These are phyloP conservation scores for Zaprionus kolodkinae DNA, from an alignment of 1,140 invertebrate genomes.

Conservation along the genomic window DNA sequence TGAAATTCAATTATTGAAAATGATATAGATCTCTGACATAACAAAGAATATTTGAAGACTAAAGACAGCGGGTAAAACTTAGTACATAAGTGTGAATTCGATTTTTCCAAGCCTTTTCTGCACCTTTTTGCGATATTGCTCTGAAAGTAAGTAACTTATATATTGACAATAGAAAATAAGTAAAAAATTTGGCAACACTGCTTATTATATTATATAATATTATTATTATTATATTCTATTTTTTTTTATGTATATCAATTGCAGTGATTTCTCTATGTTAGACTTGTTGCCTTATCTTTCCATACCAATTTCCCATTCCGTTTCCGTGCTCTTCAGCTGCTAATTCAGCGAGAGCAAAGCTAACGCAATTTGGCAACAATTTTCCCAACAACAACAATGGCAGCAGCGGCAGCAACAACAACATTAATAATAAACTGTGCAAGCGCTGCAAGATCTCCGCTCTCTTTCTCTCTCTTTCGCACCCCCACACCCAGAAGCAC, in stretches of 20 bases:
- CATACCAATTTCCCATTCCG: conserved; percentile 19
- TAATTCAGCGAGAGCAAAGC: conserved; percentile 52
- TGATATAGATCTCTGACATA: too few relatives aligned
- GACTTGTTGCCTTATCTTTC: neutral
- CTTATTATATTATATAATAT: too few relatives aligned
- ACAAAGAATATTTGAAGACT: too few relatives aligned
- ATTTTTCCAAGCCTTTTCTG: too few relatives aligned
- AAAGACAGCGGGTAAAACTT: too few relatives aligned
- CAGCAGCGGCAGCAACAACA: conserved; percentile 52
- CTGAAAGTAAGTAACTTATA: too few relatives aligned
- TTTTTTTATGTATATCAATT: too few relatives aligned
- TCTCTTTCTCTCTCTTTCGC: neutral
- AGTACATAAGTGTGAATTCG: too few relatives aligned
- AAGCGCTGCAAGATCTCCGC: conserved; percentile 7
- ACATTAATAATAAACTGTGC: conserved; percentile 45
- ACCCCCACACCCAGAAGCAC: too few relatives aligned
- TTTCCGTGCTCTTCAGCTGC: conserved; percentile 43
- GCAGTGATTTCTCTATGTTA: neutral
- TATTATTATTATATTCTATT: too few relatives aligned
- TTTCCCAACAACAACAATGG: conserved; percentile 49
- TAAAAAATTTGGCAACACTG: too few relatives aligned
- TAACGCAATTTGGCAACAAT: conserved; percentile 78
- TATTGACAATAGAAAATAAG: too few relatives aligned
- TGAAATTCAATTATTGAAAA: neutral
- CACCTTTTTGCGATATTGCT: neutral